Conservation (phyloP, 1,140 invertebrate species). For the Psilanteris sp. region DNA sequence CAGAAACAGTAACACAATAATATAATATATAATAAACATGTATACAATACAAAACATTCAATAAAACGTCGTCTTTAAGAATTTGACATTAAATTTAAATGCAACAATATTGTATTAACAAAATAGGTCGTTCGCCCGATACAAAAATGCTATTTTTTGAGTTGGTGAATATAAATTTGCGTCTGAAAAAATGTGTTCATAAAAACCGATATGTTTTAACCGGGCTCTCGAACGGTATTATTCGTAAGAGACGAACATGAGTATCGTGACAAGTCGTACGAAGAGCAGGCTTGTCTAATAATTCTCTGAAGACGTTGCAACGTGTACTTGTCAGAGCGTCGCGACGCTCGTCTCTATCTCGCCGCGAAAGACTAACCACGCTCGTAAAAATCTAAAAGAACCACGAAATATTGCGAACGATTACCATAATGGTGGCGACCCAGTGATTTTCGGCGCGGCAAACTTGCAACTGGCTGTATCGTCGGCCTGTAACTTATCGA, state of each 20-base stretch:
- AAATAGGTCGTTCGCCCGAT: too few species aligned
- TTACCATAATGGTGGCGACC: slow-evolving; percentile 35
- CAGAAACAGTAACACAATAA: too few species aligned
- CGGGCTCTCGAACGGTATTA: background rate
- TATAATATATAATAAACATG: too few species aligned
- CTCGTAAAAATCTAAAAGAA: slow-evolving; percentile 69
- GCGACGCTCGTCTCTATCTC: slow-evolving; percentile 74
- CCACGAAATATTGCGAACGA: slow-evolving; percentile 68
- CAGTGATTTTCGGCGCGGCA: slow-evolving; percentile 22
- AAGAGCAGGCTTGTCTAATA: slow-evolving; percentile 73
- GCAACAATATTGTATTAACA: too few species aligned
- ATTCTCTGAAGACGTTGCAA: slow-evolving; percentile 71
- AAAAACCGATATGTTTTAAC: too few species aligned
- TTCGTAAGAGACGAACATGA: slow-evolving; percentile 1
- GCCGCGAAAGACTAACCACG: slow-evolving; percentile 54
- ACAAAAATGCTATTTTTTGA: too few species aligned
- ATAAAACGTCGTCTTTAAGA: too few species aligned
- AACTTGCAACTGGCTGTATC: slow-evolving; percentile 16
- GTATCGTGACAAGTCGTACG: slow-evolving; percentile 26
- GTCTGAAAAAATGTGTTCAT: too few species aligned
- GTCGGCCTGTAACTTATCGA: slow-evolving; percentile 29
- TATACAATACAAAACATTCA: too few species aligned
- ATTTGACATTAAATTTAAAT: too few species aligned
- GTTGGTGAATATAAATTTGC: too few species aligned
- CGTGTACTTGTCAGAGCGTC: slow-evolving; percentile 75